These are phyloP conservation scores for Halocaridina rubra DNA, from an alignment of 2,888 invertebrate species.

Conservation along the genomic window DNA sequence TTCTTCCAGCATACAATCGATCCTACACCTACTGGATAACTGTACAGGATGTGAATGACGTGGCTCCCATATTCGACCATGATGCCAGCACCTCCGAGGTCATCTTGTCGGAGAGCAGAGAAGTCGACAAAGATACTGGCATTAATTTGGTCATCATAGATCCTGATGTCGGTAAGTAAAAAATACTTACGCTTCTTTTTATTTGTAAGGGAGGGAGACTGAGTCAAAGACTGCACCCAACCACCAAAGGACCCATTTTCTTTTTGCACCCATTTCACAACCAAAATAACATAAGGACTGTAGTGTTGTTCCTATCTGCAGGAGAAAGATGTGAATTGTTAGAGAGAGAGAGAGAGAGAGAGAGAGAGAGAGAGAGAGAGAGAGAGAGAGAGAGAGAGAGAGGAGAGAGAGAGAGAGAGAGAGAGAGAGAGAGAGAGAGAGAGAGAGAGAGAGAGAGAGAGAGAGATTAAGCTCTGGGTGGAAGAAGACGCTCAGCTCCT, in stretches of 20 bases:
- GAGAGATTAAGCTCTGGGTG: no score
- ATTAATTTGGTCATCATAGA: constrained; percentile 24
- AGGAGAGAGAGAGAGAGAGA: no score
- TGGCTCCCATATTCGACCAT: constrained; percentile 47
- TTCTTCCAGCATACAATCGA: constrained; percentile 45
- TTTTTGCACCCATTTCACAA: neutral
- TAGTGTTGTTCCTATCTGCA: neutral
- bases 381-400: neutral
- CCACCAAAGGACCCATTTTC: no score
- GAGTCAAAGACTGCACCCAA: no score
- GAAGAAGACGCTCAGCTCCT: no score
- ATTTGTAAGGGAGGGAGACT: no score
- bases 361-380: constrained; percentile 6
- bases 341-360: constrained; percentile 14
- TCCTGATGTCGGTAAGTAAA: constrained; percentile 29
- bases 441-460: no score
- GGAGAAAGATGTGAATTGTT: neutral
- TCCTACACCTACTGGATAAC: constrained; percentile 52
- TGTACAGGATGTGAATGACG: constrained; percentile 58
- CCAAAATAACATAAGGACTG: neutral
- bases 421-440: no score
- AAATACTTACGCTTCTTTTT: neutral
- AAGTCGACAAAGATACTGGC: constrained; percentile 52
- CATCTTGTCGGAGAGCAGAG: constrained; percentile 36
- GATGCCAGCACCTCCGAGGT: constrained; percentile 36